Percentiles rank a stretch among this genome's conserved stretches.
Evolutionary conservation across 2,797 vertebrate genomes (phyloP).

Genomic region (Pangasius djambal): DNA sequence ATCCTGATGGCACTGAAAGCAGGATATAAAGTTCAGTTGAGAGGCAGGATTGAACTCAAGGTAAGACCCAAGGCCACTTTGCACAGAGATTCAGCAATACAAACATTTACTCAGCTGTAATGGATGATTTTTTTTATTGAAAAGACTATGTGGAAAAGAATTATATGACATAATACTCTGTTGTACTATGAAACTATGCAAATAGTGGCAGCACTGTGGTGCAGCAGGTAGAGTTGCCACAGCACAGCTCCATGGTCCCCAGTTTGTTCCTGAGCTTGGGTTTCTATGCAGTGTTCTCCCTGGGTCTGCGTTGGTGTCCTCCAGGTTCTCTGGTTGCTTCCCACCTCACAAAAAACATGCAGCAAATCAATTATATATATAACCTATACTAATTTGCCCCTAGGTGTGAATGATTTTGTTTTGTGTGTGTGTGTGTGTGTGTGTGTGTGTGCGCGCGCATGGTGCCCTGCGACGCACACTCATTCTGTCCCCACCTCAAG

Average conservation of each 20-base stretch:
- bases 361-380: background rate
- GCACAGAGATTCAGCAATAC: background rate
- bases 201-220: background rate
- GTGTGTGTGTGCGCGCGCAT: background rate
- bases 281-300: background rate
- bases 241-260: background rate
- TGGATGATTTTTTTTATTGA: background rate
- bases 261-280: background rate
- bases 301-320: background rate
- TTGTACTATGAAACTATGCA: background rate
- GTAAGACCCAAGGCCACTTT: constrained; percentile 63
- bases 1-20: constrained; percentile 78
- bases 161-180: background rate
- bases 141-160: background rate
- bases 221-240: background rate
- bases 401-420: background rate
- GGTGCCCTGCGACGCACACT: background rate
- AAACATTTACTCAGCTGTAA: background rate
- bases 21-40: constrained; percentile 84
- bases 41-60: constrained; percentile 83
- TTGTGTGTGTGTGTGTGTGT: background rate
- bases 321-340: background rate
- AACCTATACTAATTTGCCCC: background rate
- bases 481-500: background rate
- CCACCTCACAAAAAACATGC: background rate